These are phyloP conservation scores for Meandrusa payeni DNA, from an alignment of 2,888 invertebrate species.

Conservation along the genomic window DNA sequence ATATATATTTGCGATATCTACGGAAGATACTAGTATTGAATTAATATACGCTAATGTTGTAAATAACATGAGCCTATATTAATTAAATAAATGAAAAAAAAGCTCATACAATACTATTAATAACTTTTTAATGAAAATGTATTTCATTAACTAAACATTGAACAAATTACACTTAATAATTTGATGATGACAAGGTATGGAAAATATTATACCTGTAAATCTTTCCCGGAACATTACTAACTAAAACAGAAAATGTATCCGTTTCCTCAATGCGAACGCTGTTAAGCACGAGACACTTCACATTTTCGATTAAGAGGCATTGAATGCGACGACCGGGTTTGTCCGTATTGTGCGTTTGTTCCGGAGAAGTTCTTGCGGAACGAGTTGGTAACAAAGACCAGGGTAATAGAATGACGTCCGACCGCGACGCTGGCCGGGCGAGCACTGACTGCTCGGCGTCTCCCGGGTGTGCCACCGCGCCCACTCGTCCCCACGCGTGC, in stretches of 20 bases:
- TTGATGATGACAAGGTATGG: no score
- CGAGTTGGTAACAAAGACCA: conserved; percentile 24
- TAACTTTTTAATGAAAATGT: no score
- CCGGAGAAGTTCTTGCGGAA: conserved; percentile 34
- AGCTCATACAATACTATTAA: no score
- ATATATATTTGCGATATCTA: no score
- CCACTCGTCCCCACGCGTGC: conserved; percentile 39
- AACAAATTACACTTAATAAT: no score
- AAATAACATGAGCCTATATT: no score
- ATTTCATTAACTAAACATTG: no score
- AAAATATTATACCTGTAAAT: conserved; percentile 13
- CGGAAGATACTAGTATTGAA: no score
- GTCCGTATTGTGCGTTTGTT: conserved; percentile 50
- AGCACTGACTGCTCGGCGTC: conserved; percentile 37
- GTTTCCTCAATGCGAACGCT: conserved; percentile 3
- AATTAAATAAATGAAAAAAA: no score
- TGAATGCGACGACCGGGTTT: conserved; percentile 42
- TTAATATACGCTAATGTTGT: no score
- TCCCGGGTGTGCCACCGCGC: conserved; percentile 33
- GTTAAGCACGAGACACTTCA: conserved; percentile 41
- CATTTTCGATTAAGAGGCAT: conserved; percentile 46
- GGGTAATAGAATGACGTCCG: conserved; percentile 27
- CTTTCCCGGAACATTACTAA: conserved; percentile 9
- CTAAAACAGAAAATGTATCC: neutral
- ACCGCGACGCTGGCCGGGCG: conserved; percentile 46